Percentiles rank a stretch among this genome's conserved stretches.
Conservation (phyloP, 2,797 vertebrate species). For the Chiropotes sagulatus region DNA sequence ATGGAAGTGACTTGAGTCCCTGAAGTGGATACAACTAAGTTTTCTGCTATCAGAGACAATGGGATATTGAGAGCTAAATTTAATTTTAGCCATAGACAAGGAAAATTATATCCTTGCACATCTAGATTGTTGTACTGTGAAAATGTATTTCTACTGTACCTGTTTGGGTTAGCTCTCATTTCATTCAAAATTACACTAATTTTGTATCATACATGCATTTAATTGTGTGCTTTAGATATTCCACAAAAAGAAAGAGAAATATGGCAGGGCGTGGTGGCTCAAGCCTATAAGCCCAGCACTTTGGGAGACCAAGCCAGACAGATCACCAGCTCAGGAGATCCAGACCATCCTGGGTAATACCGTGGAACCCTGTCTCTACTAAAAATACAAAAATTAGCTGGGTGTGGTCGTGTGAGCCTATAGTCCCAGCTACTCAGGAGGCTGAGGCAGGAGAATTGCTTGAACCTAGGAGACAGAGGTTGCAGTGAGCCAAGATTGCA, state of each 20-base stretch:
- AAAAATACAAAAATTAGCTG: no score
- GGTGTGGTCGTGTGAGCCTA: no score
- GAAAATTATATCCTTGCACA: conserved; percentile 12
- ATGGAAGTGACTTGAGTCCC: not conserved
- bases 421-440: no score
- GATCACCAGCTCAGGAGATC: no score
- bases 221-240: conserved; percentile 29
- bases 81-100: conserved; percentile 33
- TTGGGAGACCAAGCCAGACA: no score
- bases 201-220: conserved; percentile 8
- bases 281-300: no score
- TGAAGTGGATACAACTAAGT: not conserved
- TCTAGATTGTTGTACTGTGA: not conserved
- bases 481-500: no score
- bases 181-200: conserved; percentile 29
- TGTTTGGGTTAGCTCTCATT: not conserved
- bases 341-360: no score
- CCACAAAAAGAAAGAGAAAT: not conserved
- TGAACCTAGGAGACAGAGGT: no score
- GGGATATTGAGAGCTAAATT: not conserved
- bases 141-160: not conserved
- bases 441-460: no score
- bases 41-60: not conserved
- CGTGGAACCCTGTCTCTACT: no score
- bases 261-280: not conserved